phyloP scores from a whole-genome alignment of 2,888 invertebrate species.

The Salpingus planirostris region DNA sequence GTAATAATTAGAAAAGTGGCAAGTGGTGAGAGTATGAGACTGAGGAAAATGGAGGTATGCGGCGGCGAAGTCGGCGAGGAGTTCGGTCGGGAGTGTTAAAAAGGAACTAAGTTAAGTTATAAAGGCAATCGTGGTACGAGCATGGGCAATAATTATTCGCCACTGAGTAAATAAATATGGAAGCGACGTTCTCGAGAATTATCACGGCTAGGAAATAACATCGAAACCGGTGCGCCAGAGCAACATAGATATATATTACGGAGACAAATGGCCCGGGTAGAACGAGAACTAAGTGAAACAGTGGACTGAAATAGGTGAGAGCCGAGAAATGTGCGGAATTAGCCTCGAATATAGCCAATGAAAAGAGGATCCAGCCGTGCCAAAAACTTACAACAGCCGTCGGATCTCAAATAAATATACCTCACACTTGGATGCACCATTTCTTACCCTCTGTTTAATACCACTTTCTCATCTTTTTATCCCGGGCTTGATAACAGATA shows the following conservation, averaged over 20 bases:
- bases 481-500: conserved; percentile 20
- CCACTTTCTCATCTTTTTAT: conserved; percentile 25
- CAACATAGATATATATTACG: conserved; percentile 25
- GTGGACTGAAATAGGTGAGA: conserved; percentile 32
- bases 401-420: conserved; percentile 26
- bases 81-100: conserved; percentile 6
- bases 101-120: no score
- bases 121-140: no score
- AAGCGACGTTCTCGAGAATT: conserved; percentile 18
- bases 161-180: conserved; percentile 11
- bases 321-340: conserved; percentile 26
- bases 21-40: neutral
- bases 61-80: no score
- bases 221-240: conserved; percentile 22
- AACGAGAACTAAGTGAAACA: conserved; percentile 23
- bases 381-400: conserved; percentile 21
- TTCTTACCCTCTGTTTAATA: conserved; percentile 23
- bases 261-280: conserved; percentile 27
- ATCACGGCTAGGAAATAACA: conserved; percentile 18
- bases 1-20: conserved; percentile 2
- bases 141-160: conserved; percentile 11
- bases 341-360: conserved; percentile 20
- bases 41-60: conserved; percentile 1
- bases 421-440: conserved; percentile 23
- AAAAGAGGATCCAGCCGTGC: conserved; percentile 19